phyloP scores from a whole-genome alignment of 2,888 invertebrate species.

The Dendrolimus houi region DNA sequence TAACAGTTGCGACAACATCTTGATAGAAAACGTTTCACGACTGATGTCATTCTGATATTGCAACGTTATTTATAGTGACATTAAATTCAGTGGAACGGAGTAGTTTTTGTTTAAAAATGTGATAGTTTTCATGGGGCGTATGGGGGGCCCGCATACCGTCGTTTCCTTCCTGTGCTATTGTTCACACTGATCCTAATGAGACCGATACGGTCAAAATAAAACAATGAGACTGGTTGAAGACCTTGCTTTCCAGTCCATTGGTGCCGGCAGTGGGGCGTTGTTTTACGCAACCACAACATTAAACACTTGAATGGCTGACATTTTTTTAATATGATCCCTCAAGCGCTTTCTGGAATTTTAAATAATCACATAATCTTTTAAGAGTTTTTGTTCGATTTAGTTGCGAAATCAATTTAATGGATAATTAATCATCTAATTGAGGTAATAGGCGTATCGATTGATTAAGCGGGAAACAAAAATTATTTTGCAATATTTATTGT shows the following conservation, averaged over 20 bases:
- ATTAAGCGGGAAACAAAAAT: conserved; percentile 15
- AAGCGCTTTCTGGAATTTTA: conserved; percentile 20
- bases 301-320: conserved; percentile 43
- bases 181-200: conserved; percentile 66
- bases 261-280: conserved; percentile 54
- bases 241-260: conserved; percentile 75
- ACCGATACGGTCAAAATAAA: conserved; percentile 57
- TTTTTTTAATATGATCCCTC: conserved; percentile 38
- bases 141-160: conserved; percentile 46
- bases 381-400: background rate
- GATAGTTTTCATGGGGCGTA: conserved; percentile 58
- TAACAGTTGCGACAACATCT: conserved; percentile 50
- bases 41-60: conserved; percentile 63
- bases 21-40: conserved; percentile 46
- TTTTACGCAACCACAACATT: conserved; percentile 49
- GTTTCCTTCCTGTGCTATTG: conserved; percentile 74
- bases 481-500: conserved; percentile 39
- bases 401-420: background rate
- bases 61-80: conserved; percentile 66
- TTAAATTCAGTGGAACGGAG: conserved; percentile 66
- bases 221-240: conserved; percentile 64
- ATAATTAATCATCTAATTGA: conserved; percentile 14
- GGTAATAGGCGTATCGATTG: conserved; percentile 22
- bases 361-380: background rate
- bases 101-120: conserved; percentile 41